phyloP scores from a whole-genome alignment of 2,113 vertebrate genomes.

The Porphyrio hochstetteri region DNA sequence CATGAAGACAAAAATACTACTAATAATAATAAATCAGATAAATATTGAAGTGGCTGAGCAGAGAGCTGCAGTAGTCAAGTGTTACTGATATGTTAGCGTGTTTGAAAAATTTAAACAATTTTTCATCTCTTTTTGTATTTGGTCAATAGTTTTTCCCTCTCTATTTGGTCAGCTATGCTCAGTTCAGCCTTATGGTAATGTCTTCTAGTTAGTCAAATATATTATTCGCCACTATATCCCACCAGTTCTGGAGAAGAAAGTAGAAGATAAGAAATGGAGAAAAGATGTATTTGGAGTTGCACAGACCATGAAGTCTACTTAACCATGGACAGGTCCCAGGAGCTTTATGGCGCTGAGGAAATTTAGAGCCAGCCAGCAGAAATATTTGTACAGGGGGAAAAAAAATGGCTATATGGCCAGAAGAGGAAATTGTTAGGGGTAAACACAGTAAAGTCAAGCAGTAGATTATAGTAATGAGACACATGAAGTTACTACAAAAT shows the following conservation, averaged over 20 bases:
- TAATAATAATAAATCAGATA: not conserved
- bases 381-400: not conserved
- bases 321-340: not conserved
- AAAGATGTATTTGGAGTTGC: not conserved
- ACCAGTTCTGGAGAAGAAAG: not conserved
- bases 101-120: not conserved
- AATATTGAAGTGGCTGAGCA: not conserved
- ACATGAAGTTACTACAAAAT: not conserved
- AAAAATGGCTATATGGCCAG: not conserved
- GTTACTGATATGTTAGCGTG: fast-evolving
- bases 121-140: not conserved
- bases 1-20: not conserved
- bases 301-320: not conserved
- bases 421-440: not conserved
- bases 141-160: not conserved
- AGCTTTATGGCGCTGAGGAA: not conserved
- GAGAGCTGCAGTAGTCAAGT: not conserved
- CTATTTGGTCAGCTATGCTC: not conserved
- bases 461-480: not conserved
- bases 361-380: not conserved
- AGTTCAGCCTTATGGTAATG: not conserved
- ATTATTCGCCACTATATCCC: not conserved
- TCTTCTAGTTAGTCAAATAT: not conserved
- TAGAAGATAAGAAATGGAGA: not conserved
- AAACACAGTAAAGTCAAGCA: not conserved